Evolutionary conservation across 2,113 vertebrate genomes (phyloP), one percentile per base, ranked within the genome.

Genomic region (Porphyrio hochstetteri): DNA sequence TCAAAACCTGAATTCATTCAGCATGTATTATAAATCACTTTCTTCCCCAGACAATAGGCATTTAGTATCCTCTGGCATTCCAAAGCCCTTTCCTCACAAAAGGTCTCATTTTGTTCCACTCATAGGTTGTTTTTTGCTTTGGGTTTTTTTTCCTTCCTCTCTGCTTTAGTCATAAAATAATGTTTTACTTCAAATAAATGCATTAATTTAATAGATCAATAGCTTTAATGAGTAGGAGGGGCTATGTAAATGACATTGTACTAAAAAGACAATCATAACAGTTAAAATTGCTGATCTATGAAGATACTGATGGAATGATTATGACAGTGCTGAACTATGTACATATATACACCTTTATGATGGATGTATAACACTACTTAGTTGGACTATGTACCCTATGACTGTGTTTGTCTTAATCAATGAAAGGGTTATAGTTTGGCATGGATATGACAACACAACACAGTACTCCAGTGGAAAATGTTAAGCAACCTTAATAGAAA

Each of bases 1-100:
- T 76, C 50, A 92, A 82, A 86, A 17, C 13, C 82, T 46, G 44
- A 88, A 91, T 82, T 90, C 15, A 88, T 91, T 85, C 71, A 77
- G 36, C 59, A 76, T 76, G 20, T 13, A 87, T 80, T 95, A 90
- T 65, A 92, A 95, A 95, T 87, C 61, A 77, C n/a, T 79, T 71
- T 91, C 18, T 77, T 90, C 71, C 69, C 74, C 35, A 89, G 69
- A 95, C 55, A 87, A 64, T 42, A 91, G 28, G 24, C 60, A 79
- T 93, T 88, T 74, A 61, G 46, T 76, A 87, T 90, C 19, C n/a
- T 92, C 33, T 56, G n/a, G 76, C 59, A 67, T 80, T 87, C 57
- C 82, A 80, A 61, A 28, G 46, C 18, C 20, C 50, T 89, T 82
- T 84, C 56, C n/a, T 86, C 53, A 76, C 18, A 57, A 80, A 91